Evolutionary conservation across 2,113 vertebrate species (phyloP).

Genomic region (Leptosomus discolor): DNA sequence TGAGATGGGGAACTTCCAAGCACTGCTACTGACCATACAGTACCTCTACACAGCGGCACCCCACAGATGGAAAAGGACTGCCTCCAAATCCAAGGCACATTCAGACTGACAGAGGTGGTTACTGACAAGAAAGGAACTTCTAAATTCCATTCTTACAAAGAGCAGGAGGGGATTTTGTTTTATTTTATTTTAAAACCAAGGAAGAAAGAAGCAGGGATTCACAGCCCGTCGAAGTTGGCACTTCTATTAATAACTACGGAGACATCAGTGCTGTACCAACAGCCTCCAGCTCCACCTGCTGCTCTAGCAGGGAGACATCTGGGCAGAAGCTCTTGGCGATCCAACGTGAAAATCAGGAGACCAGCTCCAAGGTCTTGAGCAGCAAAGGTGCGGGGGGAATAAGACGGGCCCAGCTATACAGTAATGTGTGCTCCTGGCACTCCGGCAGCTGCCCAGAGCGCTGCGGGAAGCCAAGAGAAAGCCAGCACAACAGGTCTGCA

Average conservation of each 20-base stretch:
- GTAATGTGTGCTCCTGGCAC: background rate
- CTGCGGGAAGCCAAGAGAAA: background rate
- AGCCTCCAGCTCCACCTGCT: slow-evolving; percentile 56
- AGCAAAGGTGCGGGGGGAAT: background rate
- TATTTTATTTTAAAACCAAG: background rate
- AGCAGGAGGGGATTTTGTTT: background rate
- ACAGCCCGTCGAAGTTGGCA: background rate
- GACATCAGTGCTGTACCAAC: background rate
- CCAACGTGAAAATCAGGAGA: background rate
- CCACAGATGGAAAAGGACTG: background rate
- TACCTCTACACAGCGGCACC: background rate
- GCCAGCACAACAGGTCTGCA: background rate
- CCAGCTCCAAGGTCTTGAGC: background rate
- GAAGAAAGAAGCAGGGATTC: background rate
- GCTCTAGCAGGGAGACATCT: background rate
- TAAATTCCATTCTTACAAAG: background rate
- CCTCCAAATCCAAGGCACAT: background rate
- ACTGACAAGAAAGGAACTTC: background rate
- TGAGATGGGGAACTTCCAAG: background rate
- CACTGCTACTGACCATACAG: background rate
- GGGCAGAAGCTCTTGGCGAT: background rate
- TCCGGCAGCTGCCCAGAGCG: background rate
- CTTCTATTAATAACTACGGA: background rate
- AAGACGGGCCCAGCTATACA: background rate
- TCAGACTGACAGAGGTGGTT: background rate